Evolutionary conservation across 2,797 vertebrate species (phyloP).

Genomic region (Myiotriccus ornatus): DNA sequence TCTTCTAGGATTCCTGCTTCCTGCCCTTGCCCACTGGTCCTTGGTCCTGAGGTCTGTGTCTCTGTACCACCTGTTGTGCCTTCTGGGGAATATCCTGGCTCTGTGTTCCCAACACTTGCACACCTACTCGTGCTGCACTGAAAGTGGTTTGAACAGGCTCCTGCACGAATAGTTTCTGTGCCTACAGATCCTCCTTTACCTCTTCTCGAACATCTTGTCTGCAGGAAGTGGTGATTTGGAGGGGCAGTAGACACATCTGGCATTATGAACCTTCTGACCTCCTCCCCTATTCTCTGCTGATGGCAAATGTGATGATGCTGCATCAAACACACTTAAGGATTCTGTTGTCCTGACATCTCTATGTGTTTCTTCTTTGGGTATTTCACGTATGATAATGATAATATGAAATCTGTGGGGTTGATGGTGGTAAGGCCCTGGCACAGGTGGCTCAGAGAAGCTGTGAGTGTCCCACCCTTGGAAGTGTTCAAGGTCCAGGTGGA

Average conservation of each 20-base stretch:
- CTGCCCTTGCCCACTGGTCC: background rate
- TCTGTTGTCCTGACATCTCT: rapidly evolving
- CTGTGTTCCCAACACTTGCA: rapidly evolving
- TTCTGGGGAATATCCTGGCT: background rate
- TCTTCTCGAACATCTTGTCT: background rate
- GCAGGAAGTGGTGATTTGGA: background rate
- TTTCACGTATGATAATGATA: background rate
- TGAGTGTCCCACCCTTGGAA: background rate
- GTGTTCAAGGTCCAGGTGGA: background rate
- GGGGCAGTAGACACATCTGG: background rate
- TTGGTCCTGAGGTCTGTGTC: background rate
- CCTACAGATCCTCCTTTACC: background rate
- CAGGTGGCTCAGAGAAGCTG: background rate
- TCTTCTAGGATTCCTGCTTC: background rate
- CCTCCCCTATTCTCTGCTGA: background rate
- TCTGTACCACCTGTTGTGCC: rapidly evolving
- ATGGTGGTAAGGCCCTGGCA: background rate
- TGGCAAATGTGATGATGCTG: background rate
- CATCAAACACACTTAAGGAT: background rate
- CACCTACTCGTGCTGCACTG: rapidly evolving
- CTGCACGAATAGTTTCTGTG: background rate
- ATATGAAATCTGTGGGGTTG: background rate
- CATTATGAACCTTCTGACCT: background rate
- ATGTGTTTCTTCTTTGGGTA: background rate
- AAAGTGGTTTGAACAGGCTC: background rate